phyloP scores from a whole-genome alignment of 2,797 vertebrate genomes.

The Bradypodion pumilum region DNA sequence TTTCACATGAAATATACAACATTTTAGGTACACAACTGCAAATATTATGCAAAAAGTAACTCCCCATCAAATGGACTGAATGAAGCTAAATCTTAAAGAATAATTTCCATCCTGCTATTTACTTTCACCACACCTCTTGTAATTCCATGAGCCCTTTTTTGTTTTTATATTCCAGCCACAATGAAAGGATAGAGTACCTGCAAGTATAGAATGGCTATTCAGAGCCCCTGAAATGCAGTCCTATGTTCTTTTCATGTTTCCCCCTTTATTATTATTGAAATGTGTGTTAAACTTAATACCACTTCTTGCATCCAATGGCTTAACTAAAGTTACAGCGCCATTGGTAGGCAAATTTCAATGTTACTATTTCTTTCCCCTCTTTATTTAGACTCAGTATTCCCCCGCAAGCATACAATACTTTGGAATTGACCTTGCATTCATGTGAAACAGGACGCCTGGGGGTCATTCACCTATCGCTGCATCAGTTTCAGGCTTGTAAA shows the following conservation, averaged over 20 bases:
- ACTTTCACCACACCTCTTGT: neutral
- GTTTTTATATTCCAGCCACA: slow-evolving; percentile 44
- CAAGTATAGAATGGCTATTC: slow-evolving; percentile 50
- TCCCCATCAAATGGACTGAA: neutral
- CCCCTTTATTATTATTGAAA: slow-evolving; percentile 55
- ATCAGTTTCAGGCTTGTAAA: slow-evolving; percentile 40
- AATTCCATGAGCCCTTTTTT: neutral
- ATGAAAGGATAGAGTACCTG: slow-evolving; percentile 57
- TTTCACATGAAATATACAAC: neutral
- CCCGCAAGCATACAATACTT: neutral
- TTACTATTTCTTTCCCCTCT: slow-evolving; percentile 45
- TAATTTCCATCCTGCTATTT: neutral
- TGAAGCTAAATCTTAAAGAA: neutral
- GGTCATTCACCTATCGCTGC: slow-evolving; percentile 32
- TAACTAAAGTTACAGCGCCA: slow-evolving; percentile 22
- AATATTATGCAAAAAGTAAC: neutral
- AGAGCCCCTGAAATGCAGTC: slow-evolving; percentile 42
- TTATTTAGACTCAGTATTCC: slow-evolving; percentile 51
- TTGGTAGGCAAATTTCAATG: neutral
- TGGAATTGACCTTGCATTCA: slow-evolving; percentile 50
- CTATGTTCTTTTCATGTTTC: slow-evolving; percentile 36
- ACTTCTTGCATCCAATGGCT: slow-evolving; percentile 26
- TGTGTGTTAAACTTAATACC: slow-evolving; percentile 45
- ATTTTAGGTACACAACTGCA: neutral
- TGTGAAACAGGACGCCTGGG: slow-evolving; percentile 41